Conservation (phyloP, 2,113 vertebrate species). For the Clupea harengus region DNA sequence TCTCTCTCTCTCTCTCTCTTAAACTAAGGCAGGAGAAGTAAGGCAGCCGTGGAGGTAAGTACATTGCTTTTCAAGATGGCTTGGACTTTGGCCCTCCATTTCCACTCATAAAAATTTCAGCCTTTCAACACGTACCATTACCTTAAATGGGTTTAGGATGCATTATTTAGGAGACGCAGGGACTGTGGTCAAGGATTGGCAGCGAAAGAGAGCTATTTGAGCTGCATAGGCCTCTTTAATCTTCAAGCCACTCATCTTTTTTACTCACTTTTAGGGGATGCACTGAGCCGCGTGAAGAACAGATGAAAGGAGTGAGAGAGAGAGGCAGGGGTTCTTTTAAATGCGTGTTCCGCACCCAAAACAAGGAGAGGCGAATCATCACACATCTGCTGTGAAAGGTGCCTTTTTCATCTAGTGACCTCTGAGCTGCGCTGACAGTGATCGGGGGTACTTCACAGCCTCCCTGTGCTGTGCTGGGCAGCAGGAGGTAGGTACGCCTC, state of each 20-base stretch:
- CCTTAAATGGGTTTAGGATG: constrained; percentile 14
- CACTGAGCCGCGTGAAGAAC: neutral
- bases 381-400: too few species aligned
- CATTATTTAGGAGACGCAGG: constrained; percentile 36
- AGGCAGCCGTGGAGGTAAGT: neutral
- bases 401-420: neutral
- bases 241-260: neutral
- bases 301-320: neutral
- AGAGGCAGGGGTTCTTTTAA: neutral
- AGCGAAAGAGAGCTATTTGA: neutral
- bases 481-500: neutral
- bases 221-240: neutral
- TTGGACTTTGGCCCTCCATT: constrained; percentile 18
- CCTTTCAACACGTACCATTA: constrained; percentile 33
- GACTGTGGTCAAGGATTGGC: neutral
- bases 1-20: neutral
- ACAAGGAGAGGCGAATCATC: neutral
- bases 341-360: neutral
- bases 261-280: neutral
- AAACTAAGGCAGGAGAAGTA: neutral
- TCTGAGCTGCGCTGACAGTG: neutral
- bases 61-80: constrained; percentile 11
- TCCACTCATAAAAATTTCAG: constrained; percentile 33
- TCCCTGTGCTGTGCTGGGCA: neutral
- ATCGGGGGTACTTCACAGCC: neutral